These are phyloP conservation scores for Trileptium ribeirensis DNA, from an alignment of 2,888 invertebrate genomes.

Conservation along the genomic window DNA sequence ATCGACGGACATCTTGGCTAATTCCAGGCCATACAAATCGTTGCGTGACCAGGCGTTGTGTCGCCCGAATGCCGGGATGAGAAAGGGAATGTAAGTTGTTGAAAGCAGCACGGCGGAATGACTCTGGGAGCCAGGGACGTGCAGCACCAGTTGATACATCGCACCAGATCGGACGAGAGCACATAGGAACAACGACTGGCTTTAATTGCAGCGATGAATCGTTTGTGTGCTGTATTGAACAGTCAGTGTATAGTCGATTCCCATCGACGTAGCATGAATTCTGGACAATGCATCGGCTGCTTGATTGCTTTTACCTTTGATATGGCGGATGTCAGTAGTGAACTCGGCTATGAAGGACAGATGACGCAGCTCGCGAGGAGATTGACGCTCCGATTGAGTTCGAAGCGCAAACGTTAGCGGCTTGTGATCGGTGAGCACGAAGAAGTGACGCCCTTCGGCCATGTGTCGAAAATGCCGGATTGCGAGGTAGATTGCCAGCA, in stretches of 20 bases:
- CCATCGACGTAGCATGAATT: background rate
- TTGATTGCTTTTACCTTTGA: background rate
- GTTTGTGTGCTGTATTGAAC: too few relatives aligned
- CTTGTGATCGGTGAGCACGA: background rate
- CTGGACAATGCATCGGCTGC: background rate
- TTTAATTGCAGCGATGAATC: too few relatives aligned
- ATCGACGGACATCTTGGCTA: background rate
- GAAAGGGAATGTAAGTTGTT: background rate
- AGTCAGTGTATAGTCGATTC: background rate
- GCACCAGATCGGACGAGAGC: background rate
- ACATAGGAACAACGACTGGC: too few relatives aligned
- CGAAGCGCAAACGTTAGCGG: background rate
- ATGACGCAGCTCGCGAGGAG: too few relatives aligned
- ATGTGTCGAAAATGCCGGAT: background rate
- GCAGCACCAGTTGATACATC: background rate
- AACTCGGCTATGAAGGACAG: background rate
- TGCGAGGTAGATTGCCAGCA: background rate
- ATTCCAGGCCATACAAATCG: background rate
- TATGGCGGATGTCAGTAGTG: background rate
- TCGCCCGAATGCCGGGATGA: background rate
- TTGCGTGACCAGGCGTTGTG: background rate
- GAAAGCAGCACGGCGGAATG: background rate
- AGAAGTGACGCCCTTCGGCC: too few relatives aligned
- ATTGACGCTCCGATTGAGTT: background rate
- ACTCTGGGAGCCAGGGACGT: background rate